Evolutionary conservation across 2,113 vertebrate species (phyloP).

Genomic region (Albula goreensis): DNA sequence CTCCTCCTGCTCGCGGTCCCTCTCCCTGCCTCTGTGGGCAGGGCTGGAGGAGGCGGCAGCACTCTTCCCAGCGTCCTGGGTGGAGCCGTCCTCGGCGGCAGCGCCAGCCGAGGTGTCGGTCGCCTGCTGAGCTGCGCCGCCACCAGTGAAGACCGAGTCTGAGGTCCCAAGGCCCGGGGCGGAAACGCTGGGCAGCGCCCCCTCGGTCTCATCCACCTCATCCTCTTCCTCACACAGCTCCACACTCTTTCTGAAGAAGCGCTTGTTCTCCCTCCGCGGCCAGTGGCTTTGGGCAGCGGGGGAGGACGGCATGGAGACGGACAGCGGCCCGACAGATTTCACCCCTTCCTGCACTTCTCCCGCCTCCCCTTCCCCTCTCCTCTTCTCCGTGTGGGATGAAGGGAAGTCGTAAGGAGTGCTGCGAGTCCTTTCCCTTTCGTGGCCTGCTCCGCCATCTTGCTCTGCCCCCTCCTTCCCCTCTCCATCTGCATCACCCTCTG

Average conservation of each 20-base stretch:
- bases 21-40: constrained; percentile 61
- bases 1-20: constrained; percentile 83
- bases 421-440: constrained; percentile 58
- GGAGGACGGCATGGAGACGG: constrained; percentile 52
- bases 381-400: constrained; percentile 55
- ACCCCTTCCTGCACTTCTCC: constrained; percentile 55
- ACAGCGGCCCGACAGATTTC: constrained; percentile 44
- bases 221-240: constrained; percentile 83
- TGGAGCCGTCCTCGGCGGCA: constrained; percentile 48
- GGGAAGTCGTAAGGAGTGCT: constrained; percentile 58
- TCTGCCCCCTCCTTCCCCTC: constrained; percentile 61
- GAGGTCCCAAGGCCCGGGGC: constrained; percentile 57
- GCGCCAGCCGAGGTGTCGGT: constrained; percentile 43
- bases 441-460: constrained; percentile 48
- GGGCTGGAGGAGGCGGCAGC: constrained; percentile 43
- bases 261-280: constrained; percentile 76
- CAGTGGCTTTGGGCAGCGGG: constrained; percentile 54
- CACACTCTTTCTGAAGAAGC: constrained; percentile 86
- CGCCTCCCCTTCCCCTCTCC: constrained; percentile 44
- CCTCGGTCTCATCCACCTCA: constrained; percentile 52
- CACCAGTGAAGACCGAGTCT: constrained; percentile 62
- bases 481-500: background rate
- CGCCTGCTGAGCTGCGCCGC: constrained; percentile 53
- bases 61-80: constrained; percentile 58
- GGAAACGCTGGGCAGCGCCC: constrained; percentile 60